A percentile compares a stretch with the other conserved stretches of the same genome.
Evolutionary conservation across 64 coral and sea anemone genomes (phyloP).

Genomic region (Montipora cactus): DNA sequence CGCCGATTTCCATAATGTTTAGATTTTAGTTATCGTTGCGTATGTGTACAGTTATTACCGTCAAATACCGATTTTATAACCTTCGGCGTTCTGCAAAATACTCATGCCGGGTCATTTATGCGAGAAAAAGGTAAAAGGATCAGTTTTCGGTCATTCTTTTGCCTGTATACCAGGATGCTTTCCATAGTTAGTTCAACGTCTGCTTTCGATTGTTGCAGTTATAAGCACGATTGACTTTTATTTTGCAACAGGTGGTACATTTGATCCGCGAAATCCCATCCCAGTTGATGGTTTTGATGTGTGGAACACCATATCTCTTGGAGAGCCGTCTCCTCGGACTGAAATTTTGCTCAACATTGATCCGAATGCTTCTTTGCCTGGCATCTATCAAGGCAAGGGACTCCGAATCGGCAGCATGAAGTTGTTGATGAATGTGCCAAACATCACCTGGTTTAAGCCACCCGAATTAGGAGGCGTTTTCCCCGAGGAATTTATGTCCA

Average conservation of each 20-base stretch:
- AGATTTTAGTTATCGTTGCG: no score
- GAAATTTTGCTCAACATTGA: slow-evolving; percentile 91
- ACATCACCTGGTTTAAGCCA: slow-evolving; percentile 78
- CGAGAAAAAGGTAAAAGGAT: no score
- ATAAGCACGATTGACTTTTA: not conserved
- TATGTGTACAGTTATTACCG: no score
- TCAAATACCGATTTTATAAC: no score
- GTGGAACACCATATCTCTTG: slow-evolving; percentile 71
- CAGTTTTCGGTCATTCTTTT: no score
- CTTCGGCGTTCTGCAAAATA: no score
- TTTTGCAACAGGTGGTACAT: slow-evolving; percentile 19
- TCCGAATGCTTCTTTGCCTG: not conserved
- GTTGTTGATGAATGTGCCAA: slow-evolving; percentile 73
- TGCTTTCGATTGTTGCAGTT: not conserved
- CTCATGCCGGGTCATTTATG: no score
- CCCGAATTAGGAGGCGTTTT: slow-evolving; percentile 54
- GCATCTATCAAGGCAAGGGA: slow-evolving; percentile 58
- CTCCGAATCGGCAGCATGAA: slow-evolving; percentile 85
- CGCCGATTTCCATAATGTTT: no score
- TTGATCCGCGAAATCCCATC: slow-evolving; percentile 33
- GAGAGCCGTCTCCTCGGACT: slow-evolving; percentile 72
- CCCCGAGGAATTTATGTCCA: not conserved
- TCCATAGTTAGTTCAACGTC: no score
- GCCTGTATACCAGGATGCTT: no score
- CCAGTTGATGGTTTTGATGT: slow-evolving; percentile 80